Percentiles rank a stretch among this genome's conserved stretches.
phyloP scores from a whole-genome alignment of 2,797 vertebrate species.

The Hyperoplus immaculatus region DNA sequence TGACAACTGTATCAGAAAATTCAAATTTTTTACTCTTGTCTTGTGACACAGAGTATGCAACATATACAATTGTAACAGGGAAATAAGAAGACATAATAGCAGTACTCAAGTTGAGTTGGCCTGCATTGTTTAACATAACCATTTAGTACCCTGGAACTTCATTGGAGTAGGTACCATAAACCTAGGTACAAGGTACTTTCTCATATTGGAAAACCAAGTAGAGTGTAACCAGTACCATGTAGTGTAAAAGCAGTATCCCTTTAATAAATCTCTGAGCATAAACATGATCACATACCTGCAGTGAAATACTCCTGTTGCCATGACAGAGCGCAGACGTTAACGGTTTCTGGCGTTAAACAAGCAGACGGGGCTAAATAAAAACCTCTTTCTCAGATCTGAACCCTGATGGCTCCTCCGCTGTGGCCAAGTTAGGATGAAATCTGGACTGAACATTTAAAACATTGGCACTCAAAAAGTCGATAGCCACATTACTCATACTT shows the following conservation, averaged over 20 bases:
- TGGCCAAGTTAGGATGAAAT: conserved; percentile 62
- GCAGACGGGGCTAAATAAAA: conserved; percentile 3
- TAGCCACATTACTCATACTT: conserved; percentile 53
- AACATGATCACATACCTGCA: neutral
- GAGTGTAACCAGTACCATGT: too few species aligned
- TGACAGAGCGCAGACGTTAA: conserved; percentile 31
- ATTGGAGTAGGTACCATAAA: too few species aligned
- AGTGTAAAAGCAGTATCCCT: neutral
- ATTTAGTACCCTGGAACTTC: too few species aligned
- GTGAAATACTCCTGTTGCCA: conserved; percentile 7
- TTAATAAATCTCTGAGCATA: neutral
- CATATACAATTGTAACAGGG: neutral
- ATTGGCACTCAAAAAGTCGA: conserved; percentile 25
- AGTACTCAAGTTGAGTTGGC: neutral
- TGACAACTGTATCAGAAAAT: neutral
- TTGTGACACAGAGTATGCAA: neutral
- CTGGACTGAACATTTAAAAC: conserved; percentile 56
- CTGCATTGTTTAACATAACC: too few species aligned
- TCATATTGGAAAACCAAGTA: too few species aligned
- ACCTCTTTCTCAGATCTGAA: conserved; percentile 21
- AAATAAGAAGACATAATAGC: neutral
- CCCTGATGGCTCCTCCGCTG: conserved; percentile 7
- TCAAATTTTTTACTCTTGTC: neutral
- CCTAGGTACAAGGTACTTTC: too few species aligned
- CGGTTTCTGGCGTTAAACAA: conserved; percentile 4